Base-by-base conservation (phyloP, 2,113 vertebrate genomes). In the Hippolais icterina region DNA sequence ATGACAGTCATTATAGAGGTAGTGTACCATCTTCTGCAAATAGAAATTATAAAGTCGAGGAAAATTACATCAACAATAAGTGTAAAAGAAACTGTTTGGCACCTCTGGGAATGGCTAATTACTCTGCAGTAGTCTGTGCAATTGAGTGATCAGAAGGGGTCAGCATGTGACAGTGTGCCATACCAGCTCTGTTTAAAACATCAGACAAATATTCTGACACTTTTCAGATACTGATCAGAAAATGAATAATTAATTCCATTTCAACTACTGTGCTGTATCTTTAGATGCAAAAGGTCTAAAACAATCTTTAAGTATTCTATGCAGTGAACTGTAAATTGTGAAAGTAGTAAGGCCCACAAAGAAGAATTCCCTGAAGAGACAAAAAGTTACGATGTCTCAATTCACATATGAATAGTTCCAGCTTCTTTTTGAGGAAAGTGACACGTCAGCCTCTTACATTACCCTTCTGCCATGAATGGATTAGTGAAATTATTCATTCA, bases 401-500 rank as follows among this genome's bases (percentile, higher is more conserved):
- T 90, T 94, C 83, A 83, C 42, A 70, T 86, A 70, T 20, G 54
- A 94, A 72, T 89, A 63, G 76, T 92, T 96, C 68, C 83, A 94
- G 86, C 89, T 92, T 90, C 68, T 96, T 94, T 86, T 94, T 2
- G 12, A 90, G 83, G 64, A 94, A 92, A 95, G 47, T 89, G 79
- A 93, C 59, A 93, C 39, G 93, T 86, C 92, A 91, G 82, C 79
- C 54, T 92, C 64, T 92, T 88, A n/a, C n/a, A n/a, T n/a, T n/a
- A 92, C 79, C 68, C 90, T 94, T 59, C 94, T 94, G 71, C 71
- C 76, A 94, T 81, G 83, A 95, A 90, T 90, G 83, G 79, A 90
- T 94, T 92, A 96, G 63, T 77, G 79, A 90, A 94, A 83, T 86
- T 31, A 92, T 93, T 96, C 75, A 90, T 94, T 86, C 88, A 90